Percentiles rank a stretch among this genome's conserved stretches.
phyloP scores from a whole-genome alignment of 2,797 vertebrate genomes.

The Melanotaenia boesemani region DNA sequence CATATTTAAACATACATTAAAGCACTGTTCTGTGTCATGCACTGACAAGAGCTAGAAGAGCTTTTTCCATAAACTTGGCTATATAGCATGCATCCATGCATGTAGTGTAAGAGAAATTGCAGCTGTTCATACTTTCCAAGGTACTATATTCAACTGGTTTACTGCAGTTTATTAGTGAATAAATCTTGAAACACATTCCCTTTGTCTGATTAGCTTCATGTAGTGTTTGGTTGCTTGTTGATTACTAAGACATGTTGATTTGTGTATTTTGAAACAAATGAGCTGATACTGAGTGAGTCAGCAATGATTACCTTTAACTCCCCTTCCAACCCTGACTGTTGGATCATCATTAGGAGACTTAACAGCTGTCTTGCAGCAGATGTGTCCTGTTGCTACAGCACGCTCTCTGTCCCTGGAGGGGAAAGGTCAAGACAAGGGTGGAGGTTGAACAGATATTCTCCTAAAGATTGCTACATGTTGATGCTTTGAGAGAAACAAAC shows the following conservation, averaged over 20 bases:
- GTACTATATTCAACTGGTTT: slow-evolving; percentile 25
- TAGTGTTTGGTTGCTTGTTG: slow-evolving; percentile 21
- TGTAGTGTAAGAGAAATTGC: slow-evolving; percentile 67
- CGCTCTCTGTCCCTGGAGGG: slow-evolving; percentile 74
- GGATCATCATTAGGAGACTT: slow-evolving; percentile 77
- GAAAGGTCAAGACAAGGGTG: slow-evolving; percentile 75
- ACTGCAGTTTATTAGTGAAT: slow-evolving; percentile 13
- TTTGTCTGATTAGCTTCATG: slow-evolving; percentile 28
- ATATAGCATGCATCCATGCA: slow-evolving; percentile 64
- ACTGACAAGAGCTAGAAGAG: slow-evolving; percentile 31
- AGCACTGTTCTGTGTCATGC: slow-evolving; percentile 23
- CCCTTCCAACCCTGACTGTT: slow-evolving; percentile 53
- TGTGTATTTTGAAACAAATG: slow-evolving; percentile 62
- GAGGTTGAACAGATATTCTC: slow-evolving; percentile 70
- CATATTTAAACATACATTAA: slow-evolving; percentile 42
- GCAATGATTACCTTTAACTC: slow-evolving; percentile 63
- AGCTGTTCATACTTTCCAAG: slow-evolving; percentile 45
- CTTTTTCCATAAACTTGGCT: slow-evolving; percentile 73
- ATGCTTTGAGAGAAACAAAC: slow-evolving; percentile 65
- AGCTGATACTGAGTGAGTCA: slow-evolving; percentile 70
- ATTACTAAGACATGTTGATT: slow-evolving; percentile 32
- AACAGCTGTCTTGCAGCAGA: slow-evolving; percentile 85
- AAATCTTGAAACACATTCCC: slow-evolving; percentile 2
- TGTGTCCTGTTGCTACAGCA: slow-evolving; percentile 77
- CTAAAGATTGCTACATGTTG: slow-evolving; percentile 75